Evolutionary conservation across 2,888 invertebrate genomes (phyloP).

Genomic region (Netelia inedita): DNA sequence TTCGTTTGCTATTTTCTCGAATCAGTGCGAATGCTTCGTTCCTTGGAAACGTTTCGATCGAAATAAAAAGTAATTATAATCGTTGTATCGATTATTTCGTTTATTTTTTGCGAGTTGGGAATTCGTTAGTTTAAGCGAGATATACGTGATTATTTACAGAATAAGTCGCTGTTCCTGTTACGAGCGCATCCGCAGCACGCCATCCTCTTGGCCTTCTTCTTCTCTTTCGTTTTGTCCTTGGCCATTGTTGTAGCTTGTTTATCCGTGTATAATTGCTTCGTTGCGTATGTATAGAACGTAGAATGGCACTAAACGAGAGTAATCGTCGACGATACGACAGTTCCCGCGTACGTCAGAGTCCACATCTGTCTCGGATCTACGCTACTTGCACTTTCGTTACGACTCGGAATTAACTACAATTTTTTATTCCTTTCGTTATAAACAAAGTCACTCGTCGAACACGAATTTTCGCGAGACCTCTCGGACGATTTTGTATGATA

Average conservation of each 20-base stretch:
- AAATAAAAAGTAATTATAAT: too few species aligned
- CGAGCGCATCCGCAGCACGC: conserved; percentile 83
- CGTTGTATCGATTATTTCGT: background rate
- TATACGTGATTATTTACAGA: conserved; percentile 79
- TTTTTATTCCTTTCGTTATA: background rate
- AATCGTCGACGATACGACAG: conserved; percentile 52
- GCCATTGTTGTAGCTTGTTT: conserved; percentile 68
- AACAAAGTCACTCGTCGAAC: background rate
- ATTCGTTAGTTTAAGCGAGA: background rate
- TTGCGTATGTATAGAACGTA: conserved; percentile 11
- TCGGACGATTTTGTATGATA: too few species aligned
- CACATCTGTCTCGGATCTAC: conserved; percentile 51
- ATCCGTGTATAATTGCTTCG: conserved; percentile 40
- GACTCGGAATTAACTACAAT: background rate
- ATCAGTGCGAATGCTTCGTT: too few species aligned
- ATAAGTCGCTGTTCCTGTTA: conserved; percentile 84
- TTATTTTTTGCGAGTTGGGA: background rate
- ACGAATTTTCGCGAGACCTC: background rate
- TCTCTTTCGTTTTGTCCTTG: conserved; percentile 74
- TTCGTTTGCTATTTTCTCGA: too few species aligned
- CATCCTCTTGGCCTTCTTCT: conserved; percentile 77
- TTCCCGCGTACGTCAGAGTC: conserved; percentile 46
- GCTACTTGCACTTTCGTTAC: conserved; percentile 2
- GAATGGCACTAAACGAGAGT: conserved; percentile 41
- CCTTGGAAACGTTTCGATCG: too few species aligned